phyloP scores from a whole-genome alignment of 2,888 invertebrate species.

The Abrostola tripartita region DNA sequence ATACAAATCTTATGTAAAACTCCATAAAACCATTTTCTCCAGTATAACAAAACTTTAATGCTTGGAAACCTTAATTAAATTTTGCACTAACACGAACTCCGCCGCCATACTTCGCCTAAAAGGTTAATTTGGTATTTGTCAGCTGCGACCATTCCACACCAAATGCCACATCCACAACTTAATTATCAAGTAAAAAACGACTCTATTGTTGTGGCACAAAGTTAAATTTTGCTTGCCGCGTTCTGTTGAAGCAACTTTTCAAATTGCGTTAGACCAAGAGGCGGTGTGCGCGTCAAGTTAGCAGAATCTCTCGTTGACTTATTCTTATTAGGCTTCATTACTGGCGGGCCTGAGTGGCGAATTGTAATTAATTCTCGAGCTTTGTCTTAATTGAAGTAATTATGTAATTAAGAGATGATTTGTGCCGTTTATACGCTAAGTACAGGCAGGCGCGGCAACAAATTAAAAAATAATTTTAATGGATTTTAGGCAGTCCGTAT shows the following conservation, averaged over 20 bases:
- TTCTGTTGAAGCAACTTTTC: constrained; percentile 42
- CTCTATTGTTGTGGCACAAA: constrained; percentile 39
- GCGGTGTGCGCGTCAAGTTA: constrained; percentile 55
- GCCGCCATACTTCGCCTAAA: constrained; percentile 67
- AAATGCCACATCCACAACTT: constrained; percentile 56
- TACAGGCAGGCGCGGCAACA: constrained; percentile 28
- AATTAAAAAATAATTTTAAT: constrained; percentile 3
- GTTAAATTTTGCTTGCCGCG: constrained; percentile 36
- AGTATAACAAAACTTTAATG: constrained; percentile 49
- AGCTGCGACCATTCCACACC: constrained; percentile 51
- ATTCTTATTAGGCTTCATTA: constrained; percentile 63
- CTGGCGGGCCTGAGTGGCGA: constrained; percentile 51
- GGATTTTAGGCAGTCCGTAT: not conserved
- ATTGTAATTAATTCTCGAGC: constrained; percentile 62
- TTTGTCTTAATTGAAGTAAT: constrained; percentile 64
- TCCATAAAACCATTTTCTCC: constrained; percentile 15
- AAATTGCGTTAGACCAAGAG: constrained; percentile 44
- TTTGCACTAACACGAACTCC: constrained; percentile 60
- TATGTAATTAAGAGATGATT: constrained; percentile 69
- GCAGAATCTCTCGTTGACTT: constrained; percentile 69
- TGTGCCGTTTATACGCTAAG: constrained; percentile 39
- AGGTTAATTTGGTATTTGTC: constrained; percentile 77
- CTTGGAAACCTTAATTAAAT: constrained; percentile 64
- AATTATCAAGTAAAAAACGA: constrained; percentile 31
- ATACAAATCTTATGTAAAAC: not conserved